These are phyloP conservation scores for Ochropacha duplaris DNA, from an alignment of 2,888 invertebrate genomes.

Conservation along the genomic window DNA sequence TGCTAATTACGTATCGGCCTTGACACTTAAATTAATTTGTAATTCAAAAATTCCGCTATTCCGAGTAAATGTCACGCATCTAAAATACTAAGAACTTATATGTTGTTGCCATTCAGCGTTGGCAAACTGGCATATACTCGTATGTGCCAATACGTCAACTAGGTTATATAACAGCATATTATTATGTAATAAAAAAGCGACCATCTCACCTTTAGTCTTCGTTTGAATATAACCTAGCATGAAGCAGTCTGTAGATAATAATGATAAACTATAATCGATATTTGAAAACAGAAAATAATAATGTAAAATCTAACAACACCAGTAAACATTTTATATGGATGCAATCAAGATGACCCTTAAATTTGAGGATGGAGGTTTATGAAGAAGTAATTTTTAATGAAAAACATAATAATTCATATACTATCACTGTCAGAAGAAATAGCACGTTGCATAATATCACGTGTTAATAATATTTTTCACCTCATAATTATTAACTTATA, in stretches of 20 bases:
- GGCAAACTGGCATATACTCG: conserved; percentile 30
- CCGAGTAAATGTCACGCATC: conserved; percentile 39
- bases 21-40: conserved; percentile 44
- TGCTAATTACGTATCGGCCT: conserved; percentile 37
- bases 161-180: conserved; percentile 46
- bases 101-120: conserved; percentile 3
- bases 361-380: no score
- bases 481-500: no score
- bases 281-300: no score
- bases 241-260: background rate
- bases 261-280: background rate
- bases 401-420: no score
- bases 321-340: no score
- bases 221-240: background rate
- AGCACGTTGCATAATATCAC: no score
- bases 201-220: conserved; percentile 29
- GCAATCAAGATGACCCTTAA: no score
- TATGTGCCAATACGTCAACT: conserved; percentile 34
- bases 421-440: no score
- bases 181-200: conserved; percentile 55
- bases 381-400: no score
- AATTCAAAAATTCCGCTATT: conserved; percentile 42
- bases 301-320: no score
- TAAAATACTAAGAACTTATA: conserved; percentile 5
- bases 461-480: no score